Conservation (phyloP, 92 coral and sea anemone species). For the Umimayanthus chanpuru region DNA sequence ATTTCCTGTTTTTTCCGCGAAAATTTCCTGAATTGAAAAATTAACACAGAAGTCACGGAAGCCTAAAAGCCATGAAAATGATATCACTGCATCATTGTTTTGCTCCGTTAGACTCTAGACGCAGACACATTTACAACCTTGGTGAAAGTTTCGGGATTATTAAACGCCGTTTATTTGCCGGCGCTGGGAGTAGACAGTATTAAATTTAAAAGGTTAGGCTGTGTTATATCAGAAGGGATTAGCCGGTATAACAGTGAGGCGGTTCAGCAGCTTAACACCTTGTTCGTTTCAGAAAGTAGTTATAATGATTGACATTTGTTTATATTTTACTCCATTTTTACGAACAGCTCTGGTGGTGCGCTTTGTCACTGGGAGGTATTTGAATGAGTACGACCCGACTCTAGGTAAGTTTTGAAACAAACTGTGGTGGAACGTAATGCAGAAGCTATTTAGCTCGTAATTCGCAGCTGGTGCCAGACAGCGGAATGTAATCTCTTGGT, state of each 20-base stretch:
- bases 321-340: not conserved
- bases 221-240: slow-evolving; percentile 13
- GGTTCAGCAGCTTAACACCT: slow-evolving; percentile 19
- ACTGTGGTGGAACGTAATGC: no score
- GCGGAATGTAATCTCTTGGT: no score
- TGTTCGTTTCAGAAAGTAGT: slow-evolving; percentile 52
- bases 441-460: no score
- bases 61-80: not conserved
- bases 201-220: not conserved
- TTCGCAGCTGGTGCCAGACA: no score
- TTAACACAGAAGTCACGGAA: slow-evolving; percentile 9
- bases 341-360: slow-evolving; percentile 92
- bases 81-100: not conserved
- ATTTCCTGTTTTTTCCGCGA: not conserved
- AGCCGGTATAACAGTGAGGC: not conserved
- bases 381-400: slow-evolving; percentile 95
- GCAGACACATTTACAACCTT: not conserved
- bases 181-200: not conserved
- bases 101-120: not conserved
- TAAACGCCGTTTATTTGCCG: not conserved
- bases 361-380: slow-evolving; percentile 94
- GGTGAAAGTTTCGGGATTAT: not conserved
- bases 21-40: not conserved
- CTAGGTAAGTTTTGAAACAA: slow-evolving; percentile 73
- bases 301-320: slow-evolving; percentile 61